Evolutionary conservation across 37 sponge, comb jelly and placozoan species (phyloP), one percentile per base, ranked within the genome.

Genomic region (Spongilla lacustris): DNA sequence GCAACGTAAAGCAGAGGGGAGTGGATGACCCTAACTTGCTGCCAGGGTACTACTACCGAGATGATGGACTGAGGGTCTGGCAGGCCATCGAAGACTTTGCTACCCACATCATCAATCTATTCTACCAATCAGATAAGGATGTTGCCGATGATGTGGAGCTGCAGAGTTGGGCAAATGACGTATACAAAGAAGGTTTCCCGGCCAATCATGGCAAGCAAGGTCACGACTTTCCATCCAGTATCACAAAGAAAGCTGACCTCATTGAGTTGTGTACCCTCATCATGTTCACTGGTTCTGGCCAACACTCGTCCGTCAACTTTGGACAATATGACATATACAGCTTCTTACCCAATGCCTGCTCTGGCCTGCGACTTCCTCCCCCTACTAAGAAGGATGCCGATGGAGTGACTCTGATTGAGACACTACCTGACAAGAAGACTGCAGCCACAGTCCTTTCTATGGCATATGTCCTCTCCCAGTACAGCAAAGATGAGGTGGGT

Each of bases 21-120:
- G 95, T 94, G 8, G 92, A 83, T 31, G 85, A 89, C 73, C 29
- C 83, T 23, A 41, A 46, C 5, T 0, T 66, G 50, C 87, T 94
- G 32, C 96, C 96, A 3, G 66, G 78, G 66, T 95, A 92, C 84
- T 81, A 87, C 84, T 95, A 92, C 70, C 79, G 96, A 37, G 96
- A 95, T 80, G 92, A 95, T 71, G 92, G 90, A 6, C 37, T 89
- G 71, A 24, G 24, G 69, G 31, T 89, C 36, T 91, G 94, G 94
- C 75, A 91, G 46, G 85, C 88, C 32, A 84, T 94, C 2, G 77
- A 82, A 30, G 24, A 75, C 21, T 90, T 69, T 50, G 89, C 81
- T 12, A 30, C 28, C 0, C 72, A 67, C 27, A 86, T 93, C 22
- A 17, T 93, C 24, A 58, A 69, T 29, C 25, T 83, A 22, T 85